Evolutionary conservation across 2,888 invertebrate species (phyloP).

Genomic region (Leptura quadrifasciata): DNA sequence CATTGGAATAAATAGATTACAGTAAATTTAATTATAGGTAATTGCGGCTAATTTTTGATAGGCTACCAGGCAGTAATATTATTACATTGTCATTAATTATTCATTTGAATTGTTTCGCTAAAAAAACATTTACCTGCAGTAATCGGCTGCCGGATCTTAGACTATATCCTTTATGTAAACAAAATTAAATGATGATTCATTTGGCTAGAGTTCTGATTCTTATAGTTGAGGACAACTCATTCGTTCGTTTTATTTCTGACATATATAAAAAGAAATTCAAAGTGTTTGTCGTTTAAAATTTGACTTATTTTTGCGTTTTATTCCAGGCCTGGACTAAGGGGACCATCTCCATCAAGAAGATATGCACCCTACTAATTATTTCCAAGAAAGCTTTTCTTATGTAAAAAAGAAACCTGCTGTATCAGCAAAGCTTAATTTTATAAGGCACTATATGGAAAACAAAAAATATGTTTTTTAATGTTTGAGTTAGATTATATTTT

Average conservation of each 20-base stretch:
- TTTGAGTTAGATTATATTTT: slow-evolving; percentile 4
- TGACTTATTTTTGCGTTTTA: slow-evolving; percentile 60
- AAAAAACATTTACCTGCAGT: too few species aligned
- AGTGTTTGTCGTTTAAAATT: neutral
- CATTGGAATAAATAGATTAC: too few species aligned
- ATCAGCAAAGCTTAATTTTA: slow-evolving; percentile 3
- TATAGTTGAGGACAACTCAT: slow-evolving; percentile 6
- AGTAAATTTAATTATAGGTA: too few species aligned
- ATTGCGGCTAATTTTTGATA: too few species aligned
- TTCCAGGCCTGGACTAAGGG: slow-evolving; percentile 85
- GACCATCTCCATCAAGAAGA: slow-evolving; percentile 89
- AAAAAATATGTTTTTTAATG: neutral
- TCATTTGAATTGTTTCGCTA: too few species aligned
- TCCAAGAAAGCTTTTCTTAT: neutral
- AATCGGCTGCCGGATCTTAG: too few species aligned
- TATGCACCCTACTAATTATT: slow-evolving; percentile 86
- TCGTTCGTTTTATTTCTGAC: slow-evolving; percentile 23
- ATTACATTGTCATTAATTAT: too few species aligned
- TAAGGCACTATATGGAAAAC: neutral
- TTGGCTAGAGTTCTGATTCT: slow-evolving; percentile 34
- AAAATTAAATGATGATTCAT: slow-evolving; percentile 11
- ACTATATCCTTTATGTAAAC: too few species aligned
- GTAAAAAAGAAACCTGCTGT: neutral
- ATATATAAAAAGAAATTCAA: neutral
- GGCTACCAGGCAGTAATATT: too few species aligned